Base-by-base conservation (phyloP, 1,140 invertebrate species). In the Mya arenaria region DNA sequence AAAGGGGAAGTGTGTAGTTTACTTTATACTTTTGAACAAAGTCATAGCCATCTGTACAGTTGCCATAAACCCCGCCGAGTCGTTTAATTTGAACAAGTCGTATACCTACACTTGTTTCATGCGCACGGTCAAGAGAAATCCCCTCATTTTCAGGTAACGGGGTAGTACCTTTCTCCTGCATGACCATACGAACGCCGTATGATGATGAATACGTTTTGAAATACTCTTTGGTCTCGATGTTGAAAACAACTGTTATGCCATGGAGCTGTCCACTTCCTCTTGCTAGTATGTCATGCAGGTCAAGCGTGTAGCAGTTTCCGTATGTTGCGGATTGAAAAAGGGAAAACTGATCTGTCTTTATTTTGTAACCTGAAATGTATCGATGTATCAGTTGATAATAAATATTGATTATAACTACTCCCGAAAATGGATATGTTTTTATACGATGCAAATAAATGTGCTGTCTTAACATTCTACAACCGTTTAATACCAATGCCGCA, bases 171-270 rank as follows among this genome's bases (percentile, higher is more conserved):
- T 37, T 36, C n/a, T 36, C 62, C n/a, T 65, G 62, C 41, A 65
- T n/a, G 30, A 65, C 32, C 62, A 65, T 65, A 25, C 62, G 62
- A 23, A 65, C 62, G 8, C 62, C 62, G 25, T 65, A 65, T 4
- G 62, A 34, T 23, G 62, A 65, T 36, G 62, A 23, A 36, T 6
- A 37, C 4, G 36, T 23, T 2, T 2, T 8, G 1, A 65, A 23
- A 37, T 65, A 65, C 17, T 65, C 62, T 37, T 3, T 23, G 10
- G 62, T 65, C 41, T 65, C 62, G 15, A 65, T 37, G 34, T 65
- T 65, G 30, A 65, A 37, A 37, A 37, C 62, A 10, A 65, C 23
- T 17, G 36, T 17, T 1, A 65, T 17, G 13, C 62, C 25, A 23
- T 65, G 19, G n/a, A 37, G 17, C 3, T 37, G 30, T 37, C 62